phyloP scores from a whole-genome alignment of 2,797 vertebrate genomes.

The Poeciliopsis presidionis region DNA sequence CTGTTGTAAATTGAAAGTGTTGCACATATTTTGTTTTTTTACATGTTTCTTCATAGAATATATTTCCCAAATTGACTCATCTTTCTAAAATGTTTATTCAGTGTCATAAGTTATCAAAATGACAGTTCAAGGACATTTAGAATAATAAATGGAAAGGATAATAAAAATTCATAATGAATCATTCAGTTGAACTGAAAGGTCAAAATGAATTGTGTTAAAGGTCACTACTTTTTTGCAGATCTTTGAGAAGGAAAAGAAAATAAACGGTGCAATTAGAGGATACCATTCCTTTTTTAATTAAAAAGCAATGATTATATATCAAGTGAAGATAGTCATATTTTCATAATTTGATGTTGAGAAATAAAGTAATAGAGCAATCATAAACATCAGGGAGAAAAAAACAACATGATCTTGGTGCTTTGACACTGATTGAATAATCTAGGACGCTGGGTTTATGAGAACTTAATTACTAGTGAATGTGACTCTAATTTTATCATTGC shows the following conservation, averaged over 20 bases:
- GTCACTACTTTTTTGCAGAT: slow-evolving; percentile 39
- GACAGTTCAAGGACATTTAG: not conserved
- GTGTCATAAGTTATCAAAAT: not conserved
- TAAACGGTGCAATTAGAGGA: slow-evolving; percentile 8
- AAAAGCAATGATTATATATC: not conserved
- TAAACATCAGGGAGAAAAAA: not conserved
- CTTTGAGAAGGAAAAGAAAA: slow-evolving; percentile 9
- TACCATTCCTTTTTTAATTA: slow-evolving; percentile 9
- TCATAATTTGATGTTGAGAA: not conserved
- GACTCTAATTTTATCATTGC: slow-evolving; percentile 8
- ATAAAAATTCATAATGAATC: not conserved
- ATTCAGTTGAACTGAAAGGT: slow-evolving; percentile 8
- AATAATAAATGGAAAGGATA: not conserved
- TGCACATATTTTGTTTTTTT: slow-evolving; percentile 17
- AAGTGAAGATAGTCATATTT: slow-evolving; percentile 12
- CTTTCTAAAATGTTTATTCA: not conserved
- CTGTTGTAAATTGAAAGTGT: not conserved
- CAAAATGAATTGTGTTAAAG: not conserved
- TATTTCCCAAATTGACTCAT: slow-evolving; percentile 1
- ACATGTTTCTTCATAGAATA: not conserved
- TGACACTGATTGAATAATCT: not conserved
- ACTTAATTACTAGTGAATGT: slow-evolving; percentile 6
- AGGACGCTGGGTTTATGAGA: not conserved
- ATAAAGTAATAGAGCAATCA: not conserved
- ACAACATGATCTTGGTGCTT: slow-evolving; percentile 15